Conservation (phyloP, 2,113 vertebrate genomes). For the Naja naja region DNA sequence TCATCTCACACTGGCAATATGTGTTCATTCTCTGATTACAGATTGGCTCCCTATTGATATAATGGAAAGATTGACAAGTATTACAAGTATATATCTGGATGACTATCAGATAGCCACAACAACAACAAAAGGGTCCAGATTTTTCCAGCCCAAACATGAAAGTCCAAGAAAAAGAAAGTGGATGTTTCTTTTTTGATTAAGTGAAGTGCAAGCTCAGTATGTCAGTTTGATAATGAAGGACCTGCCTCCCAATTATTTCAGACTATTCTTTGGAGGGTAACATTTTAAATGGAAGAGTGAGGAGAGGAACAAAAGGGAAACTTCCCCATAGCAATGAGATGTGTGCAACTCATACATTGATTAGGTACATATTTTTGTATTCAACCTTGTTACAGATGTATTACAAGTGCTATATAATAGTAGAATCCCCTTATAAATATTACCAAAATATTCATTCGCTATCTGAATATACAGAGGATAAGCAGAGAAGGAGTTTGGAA, state of each 20-base stretch:
- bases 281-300: slow-evolving; percentile 18
- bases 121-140: background rate
- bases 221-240: background rate
- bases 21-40: background rate
- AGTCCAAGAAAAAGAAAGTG: background rate
- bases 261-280: slow-evolving; percentile 10
- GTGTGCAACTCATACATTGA: background rate
- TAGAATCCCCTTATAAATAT: background rate
- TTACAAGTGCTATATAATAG: background rate
- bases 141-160: background rate
- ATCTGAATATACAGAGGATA: background rate
- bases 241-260: background rate
- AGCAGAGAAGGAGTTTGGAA: background rate
- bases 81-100: background rate
- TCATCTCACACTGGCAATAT: background rate
- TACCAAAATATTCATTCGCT: background rate
- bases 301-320: slow-evolving; percentile 16
- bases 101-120: background rate
- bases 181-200: background rate
- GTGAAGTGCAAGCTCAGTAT: background rate
- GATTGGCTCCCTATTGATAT: background rate
- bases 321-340: background rate
- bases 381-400: background rate
- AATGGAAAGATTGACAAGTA: background rate
- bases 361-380: background rate